Base-by-base conservation (phyloP, 2,113 vertebrate genomes). In the Tragelaphus buxtoni region DNA sequence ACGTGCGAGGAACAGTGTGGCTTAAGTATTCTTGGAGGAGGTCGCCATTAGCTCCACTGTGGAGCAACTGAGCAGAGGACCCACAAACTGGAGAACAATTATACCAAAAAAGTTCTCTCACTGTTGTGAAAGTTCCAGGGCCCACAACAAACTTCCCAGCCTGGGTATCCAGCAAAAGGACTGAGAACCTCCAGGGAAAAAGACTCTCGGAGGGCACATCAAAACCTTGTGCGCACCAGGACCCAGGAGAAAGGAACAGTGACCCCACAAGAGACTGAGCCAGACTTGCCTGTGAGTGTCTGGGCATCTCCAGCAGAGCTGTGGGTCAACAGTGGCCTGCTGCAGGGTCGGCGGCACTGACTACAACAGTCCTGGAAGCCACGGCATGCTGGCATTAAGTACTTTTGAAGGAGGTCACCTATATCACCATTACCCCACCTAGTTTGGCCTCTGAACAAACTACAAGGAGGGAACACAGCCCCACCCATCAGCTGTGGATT, bases 301-400 rank as follows among this genome's bases (percentile, higher is more conserved):
- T 58, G n/a, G 65, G 18, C 22, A 9, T 69, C 65, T 69, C 18
- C 65, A 39, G 18, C n/a, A 22, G 65, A 39, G 65, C 65, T 39
- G n/a, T 11, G n/a, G 18, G 65, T 11, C 0, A 0, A 39, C 65
- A 65, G 9, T 22, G 65, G n/a, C 65, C 18, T 22, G n/a, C 32
- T 39, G 9, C 65, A 69, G 65, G n/a, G n/a, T 22, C 4, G 0
- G n/a, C 18, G 18, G n/a, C 65, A 39, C n/a, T 39, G 65, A 69
- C n/a, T 69, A 22, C n/a, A 3, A 6, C 18, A 39, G 65, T 69
- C n/a, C n/a, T 39, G n/a, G 65, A 18, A 22, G 65, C 18, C n/a
- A 6, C 0, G 0, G 65, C 4, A 0, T 69, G n/a, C 65, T 39
- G 65, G n/a, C n/a, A 22, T 22, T 12, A 22, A 22, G 65, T 22